phyloP scores from a whole-genome alignment of 37 sponge, comb jelly and placozoan genomes.

The Tethya wilhelma region DNA sequence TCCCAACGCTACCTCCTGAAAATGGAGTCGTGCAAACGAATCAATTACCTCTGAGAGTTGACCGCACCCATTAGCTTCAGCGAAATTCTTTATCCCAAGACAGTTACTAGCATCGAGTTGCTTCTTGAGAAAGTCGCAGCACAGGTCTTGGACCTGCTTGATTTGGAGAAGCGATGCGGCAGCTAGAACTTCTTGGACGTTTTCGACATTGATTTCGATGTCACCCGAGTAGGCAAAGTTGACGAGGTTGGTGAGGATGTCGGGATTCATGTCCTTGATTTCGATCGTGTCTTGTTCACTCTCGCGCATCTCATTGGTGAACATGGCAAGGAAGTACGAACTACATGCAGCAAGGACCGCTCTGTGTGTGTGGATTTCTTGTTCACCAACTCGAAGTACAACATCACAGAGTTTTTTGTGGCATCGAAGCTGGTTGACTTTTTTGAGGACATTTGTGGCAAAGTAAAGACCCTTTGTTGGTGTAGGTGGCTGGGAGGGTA shows the following conservation, averaged over 20 bases:
- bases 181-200: conserved; percentile 91
- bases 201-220: conserved; percentile 83
- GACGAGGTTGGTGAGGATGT: conserved; percentile 74
- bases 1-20: conserved; percentile 72
- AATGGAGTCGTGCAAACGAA: conserved; percentile 70
- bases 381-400: conserved; percentile 59
- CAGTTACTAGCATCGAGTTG: conserved; percentile 93
- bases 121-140: conserved; percentile 91
- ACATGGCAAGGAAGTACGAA: conserved; percentile 95
- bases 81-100: conserved; percentile 91
- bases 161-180: conserved; percentile 93
- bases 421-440: conserved; percentile 72
- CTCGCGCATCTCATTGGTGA: conserved; percentile 82
- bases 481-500: too few relatives aligned
- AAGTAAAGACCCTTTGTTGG: conserved; percentile 17
- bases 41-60: conserved; percentile 76
- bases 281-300: conserved; percentile 80
- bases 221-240: conserved; percentile 93
- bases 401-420: conserved; percentile 89
- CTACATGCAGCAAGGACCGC: conserved; percentile 89
- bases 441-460: conserved; percentile 48
- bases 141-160: conserved; percentile 83
- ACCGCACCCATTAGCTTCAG: conserved; percentile 86
- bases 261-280: conserved; percentile 83
- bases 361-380: conserved; percentile 79